Evolutionary conservation across 1,140 invertebrate species (phyloP).

Genomic region (Penaeus indicus): DNA sequence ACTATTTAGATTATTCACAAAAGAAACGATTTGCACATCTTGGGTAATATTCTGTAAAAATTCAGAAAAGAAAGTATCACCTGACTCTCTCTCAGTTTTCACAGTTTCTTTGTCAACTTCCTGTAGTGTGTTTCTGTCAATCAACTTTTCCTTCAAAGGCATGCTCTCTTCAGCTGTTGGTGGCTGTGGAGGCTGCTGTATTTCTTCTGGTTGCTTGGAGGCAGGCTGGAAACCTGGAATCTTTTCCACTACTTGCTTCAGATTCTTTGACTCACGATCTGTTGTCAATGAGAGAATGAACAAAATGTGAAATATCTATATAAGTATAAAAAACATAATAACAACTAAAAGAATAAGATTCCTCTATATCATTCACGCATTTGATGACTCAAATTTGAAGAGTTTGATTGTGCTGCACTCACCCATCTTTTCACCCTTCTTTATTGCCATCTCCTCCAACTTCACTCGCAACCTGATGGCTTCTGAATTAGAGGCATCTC

Average conservation of each 20-base stretch:
- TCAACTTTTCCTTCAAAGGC: slow-evolving; percentile 37
- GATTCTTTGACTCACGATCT: slow-evolving; percentile 13
- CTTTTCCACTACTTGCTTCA: not conserved
- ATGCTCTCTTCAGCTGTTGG: not conserved
- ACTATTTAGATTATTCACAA: too few relatives aligned
- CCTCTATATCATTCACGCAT: too few relatives aligned
- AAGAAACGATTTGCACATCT: too few relatives aligned
- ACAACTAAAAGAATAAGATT: too few relatives aligned
- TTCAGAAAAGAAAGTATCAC: not conserved
- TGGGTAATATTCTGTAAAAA: too few relatives aligned
- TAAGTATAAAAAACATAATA: not conserved
- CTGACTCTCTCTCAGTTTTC: not conserved
- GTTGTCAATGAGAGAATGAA: not conserved
- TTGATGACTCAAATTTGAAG: too few relatives aligned
- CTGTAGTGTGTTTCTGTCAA: slow-evolving; percentile 32
- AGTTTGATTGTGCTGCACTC: not conserved
- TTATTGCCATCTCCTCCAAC: slow-evolving; percentile 57
- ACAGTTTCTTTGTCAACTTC: slow-evolving; percentile 1
- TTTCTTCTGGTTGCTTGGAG: not conserved
- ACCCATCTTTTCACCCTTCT: slow-evolving; percentile 39
- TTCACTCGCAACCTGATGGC: slow-evolving; percentile 53
- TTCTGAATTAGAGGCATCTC: slow-evolving; percentile 42
- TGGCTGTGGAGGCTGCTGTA: not conserved
- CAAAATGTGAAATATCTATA: not conserved
- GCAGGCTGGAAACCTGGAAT: slow-evolving; percentile 28